Evolutionary conservation across 2,888 invertebrate species (phyloP), one percentile per base, ranked within the genome.

Genomic region (Beris chalybata): DNA sequence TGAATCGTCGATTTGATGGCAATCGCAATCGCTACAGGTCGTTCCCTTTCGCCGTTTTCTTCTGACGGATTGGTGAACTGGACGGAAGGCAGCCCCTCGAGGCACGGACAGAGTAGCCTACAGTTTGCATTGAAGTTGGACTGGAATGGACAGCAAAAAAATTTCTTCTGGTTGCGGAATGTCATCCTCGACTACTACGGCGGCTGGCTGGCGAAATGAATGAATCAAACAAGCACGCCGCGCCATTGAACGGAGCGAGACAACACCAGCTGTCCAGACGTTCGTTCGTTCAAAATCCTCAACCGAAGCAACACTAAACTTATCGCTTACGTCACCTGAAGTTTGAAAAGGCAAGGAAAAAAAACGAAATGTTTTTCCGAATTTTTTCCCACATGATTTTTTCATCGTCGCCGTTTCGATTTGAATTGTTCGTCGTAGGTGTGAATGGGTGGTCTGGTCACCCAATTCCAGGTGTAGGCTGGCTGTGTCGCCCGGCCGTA

Each of bases 311-410:
- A 15, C 53, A 64, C 48, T 63, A 66, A 66, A 66, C 66, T 53
- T 54, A 66, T 55, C 67, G 66, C 70, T 70, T 70, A 70, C 70
- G 70, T 70, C 70, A 70, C 65, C 70, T 52, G 64, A 15, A 22
- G n/a, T 32, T 61, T 32, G 55, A 30, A 31, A 48, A 22, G 22
- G 22, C 22, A 3, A 22, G 22, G 3, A 22, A 22, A 22, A 22
- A 22, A 22, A 22, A 22, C 22, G 22, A 22, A 59, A 32, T 50
- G 59, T 52, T 61, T 52, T 61, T 52, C 22, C 52, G 52, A n/a
- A 52, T 61, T 61, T 61, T 38, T 61, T 61, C 57, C 61, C 43
- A 29, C 50, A 15, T 29, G 6, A 61, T 47, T 47, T 50, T 15
- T n/a, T 38, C 13, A 15, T 50, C 29, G 29, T 48, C 32, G 47